Evolutionary conservation across 2,888 invertebrate species (phyloP).

Genomic region (Ormyrus labotus): DNA sequence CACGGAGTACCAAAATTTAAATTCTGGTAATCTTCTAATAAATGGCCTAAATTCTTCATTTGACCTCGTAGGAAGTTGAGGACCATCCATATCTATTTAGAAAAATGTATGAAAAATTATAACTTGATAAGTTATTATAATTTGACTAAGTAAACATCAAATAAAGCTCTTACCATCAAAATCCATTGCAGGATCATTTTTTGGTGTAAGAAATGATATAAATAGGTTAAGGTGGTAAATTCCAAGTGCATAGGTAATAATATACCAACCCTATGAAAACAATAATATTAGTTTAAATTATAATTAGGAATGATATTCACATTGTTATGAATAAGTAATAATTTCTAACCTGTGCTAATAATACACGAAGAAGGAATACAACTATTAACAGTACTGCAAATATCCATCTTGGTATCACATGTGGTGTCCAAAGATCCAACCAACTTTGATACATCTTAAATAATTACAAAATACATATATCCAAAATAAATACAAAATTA

Average conservation of each 20-base stretch:
- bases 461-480: slow-evolving; percentile 37
- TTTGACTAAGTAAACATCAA: slow-evolving; percentile 40
- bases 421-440: slow-evolving; percentile 92
- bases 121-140: slow-evolving; percentile 8
- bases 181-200: slow-evolving; percentile 98
- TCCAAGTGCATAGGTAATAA: slow-evolving; percentile 98
- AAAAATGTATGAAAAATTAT: slow-evolving; percentile 1
- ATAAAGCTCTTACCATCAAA: slow-evolving; percentile 84
- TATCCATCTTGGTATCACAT: slow-evolving; percentile 87
- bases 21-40: slow-evolving; percentile 96
- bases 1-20: slow-evolving; percentile 99
- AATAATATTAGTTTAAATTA: slow-evolving; percentile 50
- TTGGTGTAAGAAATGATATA: slow-evolving; percentile 99
- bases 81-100: slow-evolving; percentile 85
- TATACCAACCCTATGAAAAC: slow-evolving; percentile 95
- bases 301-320: neutral
- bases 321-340: slow-evolving; percentile 30
- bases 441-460: slow-evolving; percentile 87
- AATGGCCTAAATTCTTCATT: slow-evolving; percentile 99
- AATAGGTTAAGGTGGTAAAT: slow-evolving; percentile 99
- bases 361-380: slow-evolving; percentile 87
- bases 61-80: slow-evolving; percentile 94
- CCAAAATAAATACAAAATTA: slow-evolving; percentile 16
- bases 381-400: slow-evolving; percentile 83
- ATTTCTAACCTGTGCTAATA: slow-evolving; percentile 85